phyloP scores from a whole-genome alignment of 2,797 vertebrate species.

The Pempheris klunzingeri region DNA sequence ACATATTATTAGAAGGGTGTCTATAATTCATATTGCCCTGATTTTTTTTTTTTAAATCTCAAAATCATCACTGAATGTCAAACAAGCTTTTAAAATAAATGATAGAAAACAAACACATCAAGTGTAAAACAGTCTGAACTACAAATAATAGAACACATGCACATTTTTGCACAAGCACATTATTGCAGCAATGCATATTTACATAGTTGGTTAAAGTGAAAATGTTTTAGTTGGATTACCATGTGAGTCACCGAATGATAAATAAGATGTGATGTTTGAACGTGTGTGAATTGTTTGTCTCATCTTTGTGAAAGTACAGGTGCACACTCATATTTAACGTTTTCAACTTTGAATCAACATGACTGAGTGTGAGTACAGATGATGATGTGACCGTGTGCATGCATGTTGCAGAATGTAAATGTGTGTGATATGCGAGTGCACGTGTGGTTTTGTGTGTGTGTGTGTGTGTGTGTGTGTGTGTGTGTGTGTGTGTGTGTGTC shows the following conservation, averaged over 20 bases:
- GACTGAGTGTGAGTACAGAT: conserved; percentile 21
- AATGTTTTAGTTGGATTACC: conserved; percentile 61
- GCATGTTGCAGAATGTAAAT: not conserved
- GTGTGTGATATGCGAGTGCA: not conserved
- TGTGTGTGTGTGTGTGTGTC: conserved; percentile 49
- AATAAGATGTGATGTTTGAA: conserved; percentile 1
- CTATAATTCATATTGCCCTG: not conserved
- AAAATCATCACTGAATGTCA: not conserved
- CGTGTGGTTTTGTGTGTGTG: not conserved
- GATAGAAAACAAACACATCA: not conserved
- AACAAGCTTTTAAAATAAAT: not conserved
- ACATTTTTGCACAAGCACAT: conserved; percentile 20
- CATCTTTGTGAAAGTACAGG: not conserved
- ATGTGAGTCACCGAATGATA: conserved; percentile 9
- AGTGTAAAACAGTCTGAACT: conserved; percentile 10
- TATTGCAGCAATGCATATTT: conserved; percentile 30
- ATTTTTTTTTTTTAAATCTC: conserved; percentile 1
- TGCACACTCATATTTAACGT: not conserved
- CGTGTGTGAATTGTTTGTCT: conserved; percentile 27
- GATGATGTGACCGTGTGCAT: not conserved
- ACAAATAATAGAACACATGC: conserved; percentile 3
- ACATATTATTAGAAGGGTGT: conserved; percentile 29
- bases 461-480: conserved; percentile 15
- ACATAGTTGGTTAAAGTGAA: conserved; percentile 47
- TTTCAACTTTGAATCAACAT: not conserved